A percentile compares a stretch with the other conserved stretches of the same genome.
These are phyloP conservation scores for Theristicus caerulescens DNA, from an alignment of 2,113 vertebrate species.

Conservation along the genomic window DNA sequence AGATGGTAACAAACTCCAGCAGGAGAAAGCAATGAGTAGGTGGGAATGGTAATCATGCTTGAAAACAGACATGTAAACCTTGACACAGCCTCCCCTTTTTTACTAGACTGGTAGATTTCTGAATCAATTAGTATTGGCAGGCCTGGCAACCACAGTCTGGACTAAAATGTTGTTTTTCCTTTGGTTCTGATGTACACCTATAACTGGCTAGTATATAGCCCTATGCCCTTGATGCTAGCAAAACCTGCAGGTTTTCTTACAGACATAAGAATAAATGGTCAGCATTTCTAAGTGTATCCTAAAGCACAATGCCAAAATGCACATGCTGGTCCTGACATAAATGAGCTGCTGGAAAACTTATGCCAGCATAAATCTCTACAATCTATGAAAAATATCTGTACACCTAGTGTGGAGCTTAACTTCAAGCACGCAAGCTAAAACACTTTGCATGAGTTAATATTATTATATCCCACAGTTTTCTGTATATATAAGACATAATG, in stretches of 20 bases:
- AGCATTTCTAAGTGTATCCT: neutral
- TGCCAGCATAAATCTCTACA: neutral
- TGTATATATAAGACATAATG: neutral
- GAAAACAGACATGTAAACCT: neutral
- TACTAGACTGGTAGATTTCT: neutral
- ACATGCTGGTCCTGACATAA: neutral
- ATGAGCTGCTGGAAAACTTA: neutral
- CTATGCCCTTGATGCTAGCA: neutral
- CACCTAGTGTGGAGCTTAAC: neutral
- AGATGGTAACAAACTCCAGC: neutral
- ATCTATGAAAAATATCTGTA: neutral
- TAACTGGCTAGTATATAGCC: neutral
- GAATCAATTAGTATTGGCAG: neutral
- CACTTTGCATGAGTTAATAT: neutral
- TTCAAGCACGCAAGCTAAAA: neutral
- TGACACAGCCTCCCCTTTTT: neutral
- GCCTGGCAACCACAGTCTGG: neutral
- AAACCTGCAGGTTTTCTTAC: neutral
- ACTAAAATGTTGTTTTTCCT: neutral
- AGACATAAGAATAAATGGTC: neutral
- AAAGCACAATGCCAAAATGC: neutral
- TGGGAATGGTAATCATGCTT: neutral
- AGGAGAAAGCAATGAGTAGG: neutral
- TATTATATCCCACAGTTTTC: neutral
- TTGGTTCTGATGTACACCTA: neutral